Evolutionary conservation across 2,113 vertebrate species (phyloP).

Genomic region (Crocuta crocuta): DNA sequence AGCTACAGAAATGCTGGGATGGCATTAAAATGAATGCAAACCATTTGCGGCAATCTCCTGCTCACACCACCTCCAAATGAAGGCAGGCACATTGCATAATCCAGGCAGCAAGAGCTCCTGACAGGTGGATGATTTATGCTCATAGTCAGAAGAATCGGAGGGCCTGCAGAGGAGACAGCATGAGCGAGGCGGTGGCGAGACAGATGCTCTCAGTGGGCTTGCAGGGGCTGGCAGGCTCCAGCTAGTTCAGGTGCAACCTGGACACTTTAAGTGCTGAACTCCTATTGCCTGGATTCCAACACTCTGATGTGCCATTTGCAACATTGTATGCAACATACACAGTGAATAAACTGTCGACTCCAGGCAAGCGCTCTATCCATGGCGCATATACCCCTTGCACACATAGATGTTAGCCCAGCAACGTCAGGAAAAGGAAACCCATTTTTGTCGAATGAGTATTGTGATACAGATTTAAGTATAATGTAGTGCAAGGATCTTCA

Average conservation of each 20-base stretch:
- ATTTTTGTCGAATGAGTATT: background rate
- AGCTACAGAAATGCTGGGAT: conserved; percentile 84
- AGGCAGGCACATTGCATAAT: conserved; percentile 93
- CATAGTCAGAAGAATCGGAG: conserved; percentile 90
- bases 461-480: background rate
- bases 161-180: conserved; percentile 90
- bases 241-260: conserved; percentile 90
- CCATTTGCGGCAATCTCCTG: conserved; percentile 87
- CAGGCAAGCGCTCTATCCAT: background rate
- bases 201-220: conserved; percentile 93
- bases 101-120: conserved; percentile 88
- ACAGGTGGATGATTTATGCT: conserved; percentile 96
- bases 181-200: conserved; percentile 89
- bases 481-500: background rate
- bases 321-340: conserved; percentile 84
- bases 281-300: conserved; percentile 86
- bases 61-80: conserved; percentile 90
- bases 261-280: conserved; percentile 87
- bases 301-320: conserved; percentile 84
- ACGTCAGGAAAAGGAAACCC: background rate
- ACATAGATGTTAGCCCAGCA: background rate
- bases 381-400: accelerated
- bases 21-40: conserved; percentile 89
- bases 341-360: conserved; percentile 81
- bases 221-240: conserved; percentile 90